Percentiles rank a stretch among this genome's conserved stretches.
phyloP scores from a whole-genome alignment of 2,888 invertebrate genomes.

The Diarsia dahlii region DNA sequence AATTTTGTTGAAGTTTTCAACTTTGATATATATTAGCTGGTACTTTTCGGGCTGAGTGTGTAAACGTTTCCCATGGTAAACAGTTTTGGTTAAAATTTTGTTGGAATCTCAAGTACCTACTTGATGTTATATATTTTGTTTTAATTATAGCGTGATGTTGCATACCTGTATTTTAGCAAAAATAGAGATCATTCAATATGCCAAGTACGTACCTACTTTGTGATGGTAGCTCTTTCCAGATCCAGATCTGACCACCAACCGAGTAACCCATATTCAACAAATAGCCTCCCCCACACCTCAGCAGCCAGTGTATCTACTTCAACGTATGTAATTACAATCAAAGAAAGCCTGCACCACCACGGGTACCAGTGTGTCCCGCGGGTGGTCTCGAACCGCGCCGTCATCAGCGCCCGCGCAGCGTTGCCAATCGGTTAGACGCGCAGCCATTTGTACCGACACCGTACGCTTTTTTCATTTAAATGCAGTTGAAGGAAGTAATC shows the following conservation, averaged over 20 bases:
- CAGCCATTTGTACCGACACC: slow-evolving; percentile 45
- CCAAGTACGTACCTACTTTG: too few relatives aligned
- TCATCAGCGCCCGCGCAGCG: slow-evolving; percentile 62
- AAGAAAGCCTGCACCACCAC: slow-evolving; percentile 38
- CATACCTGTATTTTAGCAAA: background rate
- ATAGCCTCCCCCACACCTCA: background rate
- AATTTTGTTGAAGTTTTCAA: slow-evolving; percentile 63
- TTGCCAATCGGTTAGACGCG: slow-evolving; percentile 67
- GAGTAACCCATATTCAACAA: background rate
- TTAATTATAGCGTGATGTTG: background rate
- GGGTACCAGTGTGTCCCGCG: slow-evolving; percentile 44
- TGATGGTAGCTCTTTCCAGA: background rate
- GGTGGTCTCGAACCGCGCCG: slow-evolving; percentile 58
- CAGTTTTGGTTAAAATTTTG: slow-evolving; percentile 38
- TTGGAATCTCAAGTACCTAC: too few relatives aligned
- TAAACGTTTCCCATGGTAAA: slow-evolving; percentile 26
- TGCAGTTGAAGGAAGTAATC: slow-evolving; percentile 49
- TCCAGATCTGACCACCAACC: background rate
- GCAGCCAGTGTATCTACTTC: slow-evolving; percentile 24
- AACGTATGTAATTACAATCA: slow-evolving; percentile 39
- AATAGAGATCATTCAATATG: background rate
- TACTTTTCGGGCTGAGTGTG: slow-evolving; percentile 39
- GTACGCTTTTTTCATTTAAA: slow-evolving; percentile 37
- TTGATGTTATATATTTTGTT: too few relatives aligned
- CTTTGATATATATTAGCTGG: slow-evolving; percentile 51